Evolutionary conservation across 2,113 vertebrate species (phyloP).

Genomic region (Macquaria ambigua): DNA sequence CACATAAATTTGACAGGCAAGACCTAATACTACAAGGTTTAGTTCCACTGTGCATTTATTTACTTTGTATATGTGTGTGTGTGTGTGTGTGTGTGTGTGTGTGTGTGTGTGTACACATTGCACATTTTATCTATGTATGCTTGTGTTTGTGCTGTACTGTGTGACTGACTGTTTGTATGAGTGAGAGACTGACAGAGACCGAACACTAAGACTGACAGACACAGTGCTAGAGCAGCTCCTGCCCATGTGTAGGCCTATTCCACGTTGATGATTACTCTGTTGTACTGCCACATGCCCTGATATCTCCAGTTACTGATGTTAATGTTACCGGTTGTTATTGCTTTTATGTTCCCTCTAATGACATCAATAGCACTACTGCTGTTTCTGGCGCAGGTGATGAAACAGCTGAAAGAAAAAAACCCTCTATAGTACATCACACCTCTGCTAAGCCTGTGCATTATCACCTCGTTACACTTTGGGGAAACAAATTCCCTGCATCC

Average conservation of each 20-base stretch:
- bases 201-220: conserved; percentile 16
- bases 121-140: conserved; percentile 75
- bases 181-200: conserved; percentile 40
- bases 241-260: conserved; percentile 11
- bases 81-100: conserved; percentile 38
- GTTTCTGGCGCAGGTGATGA: conserved; percentile 52
- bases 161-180: conserved; percentile 59
- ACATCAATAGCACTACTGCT: conserved; percentile 17
- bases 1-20: conserved; percentile 3
- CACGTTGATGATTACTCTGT: conserved; percentile 5
- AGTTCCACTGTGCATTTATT: conserved; percentile 36
- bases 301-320: conserved; percentile 43
- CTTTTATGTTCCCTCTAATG: conserved; percentile 60
- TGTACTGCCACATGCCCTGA: conserved; percentile 8
- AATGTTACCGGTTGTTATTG: conserved; percentile 15
- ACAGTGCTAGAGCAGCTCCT: conserved; percentile 37
- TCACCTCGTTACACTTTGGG: conserved; percentile 22
- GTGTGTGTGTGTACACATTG: conserved; percentile 50
- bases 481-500: conserved; percentile 10
- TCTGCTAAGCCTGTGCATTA: conserved; percentile 28
- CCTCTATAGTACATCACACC: background rate
- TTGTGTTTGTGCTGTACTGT: conserved; percentile 65
- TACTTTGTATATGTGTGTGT: conserved; percentile 52
- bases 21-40: background rate
- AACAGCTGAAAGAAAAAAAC: conserved; percentile 35